Evolutionary conservation across 2,888 invertebrate genomes (phyloP), one percentile per base, ranked within the genome.

Genomic region (Hylaea fasciaria): DNA sequence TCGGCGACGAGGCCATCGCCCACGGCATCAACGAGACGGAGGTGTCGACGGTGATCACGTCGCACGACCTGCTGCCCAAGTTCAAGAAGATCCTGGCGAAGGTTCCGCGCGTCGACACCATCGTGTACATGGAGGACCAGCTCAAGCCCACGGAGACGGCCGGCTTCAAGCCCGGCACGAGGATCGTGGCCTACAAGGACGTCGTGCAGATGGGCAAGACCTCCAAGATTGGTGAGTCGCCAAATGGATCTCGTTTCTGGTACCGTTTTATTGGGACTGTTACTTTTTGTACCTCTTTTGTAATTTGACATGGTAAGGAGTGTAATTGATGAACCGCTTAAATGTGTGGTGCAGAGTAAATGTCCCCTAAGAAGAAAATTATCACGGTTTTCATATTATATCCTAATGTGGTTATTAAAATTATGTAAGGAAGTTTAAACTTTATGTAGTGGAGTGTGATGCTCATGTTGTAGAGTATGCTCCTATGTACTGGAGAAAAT

Each of bases 1-100:
- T 99, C 12, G 98, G 99, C 37, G 98, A 98, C 81, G 99, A 99
- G 8, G 99, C 98, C 1, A 97, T 99, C 64, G 95, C 97, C 7
- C 98, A 98, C 88, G 98, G 98, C 73, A 96, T 99, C 80, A 98
- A 98, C 84, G 98, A 99, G 93, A 98, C 99, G 0, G 98, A 98
- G 83, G 98, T 98, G 0, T 95, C 96, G 46, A 96, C 97, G 9
- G 96, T 99, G 39, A 96, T 99, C 81, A 99, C 99, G 14, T 96
- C 97, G 32, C 96, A 96, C 85, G 98, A 98, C 64, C 94, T 99
- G 57, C 92, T 99, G 84, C 96, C 97, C 48, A 99, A 98, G 91
- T 97, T 99, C 87, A 95, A 95, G 86, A 94, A 94, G 68, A 94
- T 98, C 68, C 91, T 98, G 46, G 87, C 89, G 0, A 92, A 94